A percentile compares a stretch with the other conserved stretches of the same genome.
phyloP scores from a whole-genome alignment of 2,113 vertebrate species.

The Hiodon tergisus region DNA sequence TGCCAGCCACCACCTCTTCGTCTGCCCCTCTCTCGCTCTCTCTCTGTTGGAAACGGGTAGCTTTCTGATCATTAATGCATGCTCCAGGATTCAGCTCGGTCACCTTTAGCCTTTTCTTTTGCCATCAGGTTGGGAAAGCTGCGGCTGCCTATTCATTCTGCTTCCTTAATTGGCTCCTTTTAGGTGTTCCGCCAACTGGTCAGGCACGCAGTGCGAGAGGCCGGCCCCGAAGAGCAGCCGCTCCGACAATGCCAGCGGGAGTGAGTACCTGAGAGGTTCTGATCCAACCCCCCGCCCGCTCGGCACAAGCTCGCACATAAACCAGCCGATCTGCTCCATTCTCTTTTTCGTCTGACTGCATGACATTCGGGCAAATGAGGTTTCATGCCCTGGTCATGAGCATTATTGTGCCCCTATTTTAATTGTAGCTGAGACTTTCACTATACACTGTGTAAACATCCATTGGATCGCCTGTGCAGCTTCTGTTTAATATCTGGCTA shows the following conservation, averaged over 20 bases:
- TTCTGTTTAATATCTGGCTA: too few relatives aligned
- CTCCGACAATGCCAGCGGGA: slow-evolving; percentile 86
- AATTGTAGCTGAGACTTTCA: background rate
- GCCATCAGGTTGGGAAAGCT: slow-evolving; percentile 23
- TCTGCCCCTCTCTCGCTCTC: background rate
- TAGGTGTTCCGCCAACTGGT: slow-evolving; percentile 96
- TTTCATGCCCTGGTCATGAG: background rate
- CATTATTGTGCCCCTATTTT: background rate
- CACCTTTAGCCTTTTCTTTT: slow-evolving; percentile 24
- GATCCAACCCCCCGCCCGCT: background rate
- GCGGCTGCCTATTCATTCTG: slow-evolving; percentile 40
- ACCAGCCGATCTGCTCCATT: background rate
- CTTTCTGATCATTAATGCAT: slow-evolving; percentile 20
- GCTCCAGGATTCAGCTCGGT: slow-evolving; percentile 24
- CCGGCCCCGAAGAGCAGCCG: slow-evolving; percentile 97
- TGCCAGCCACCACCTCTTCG: background rate
- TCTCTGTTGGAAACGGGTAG: background rate
- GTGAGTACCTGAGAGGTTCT: slow-evolving; percentile 64
- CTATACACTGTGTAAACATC: too few relatives aligned
- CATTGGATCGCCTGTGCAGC: too few relatives aligned
- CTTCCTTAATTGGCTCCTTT: slow-evolving; percentile 57
- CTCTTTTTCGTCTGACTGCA: background rate
- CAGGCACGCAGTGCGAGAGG: slow-evolving; percentile 94
- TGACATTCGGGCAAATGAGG: background rate
- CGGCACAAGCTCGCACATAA: background rate